phyloP scores from a whole-genome alignment of 2,797 vertebrate genomes.

The Pseudochirops corinnae region DNA sequence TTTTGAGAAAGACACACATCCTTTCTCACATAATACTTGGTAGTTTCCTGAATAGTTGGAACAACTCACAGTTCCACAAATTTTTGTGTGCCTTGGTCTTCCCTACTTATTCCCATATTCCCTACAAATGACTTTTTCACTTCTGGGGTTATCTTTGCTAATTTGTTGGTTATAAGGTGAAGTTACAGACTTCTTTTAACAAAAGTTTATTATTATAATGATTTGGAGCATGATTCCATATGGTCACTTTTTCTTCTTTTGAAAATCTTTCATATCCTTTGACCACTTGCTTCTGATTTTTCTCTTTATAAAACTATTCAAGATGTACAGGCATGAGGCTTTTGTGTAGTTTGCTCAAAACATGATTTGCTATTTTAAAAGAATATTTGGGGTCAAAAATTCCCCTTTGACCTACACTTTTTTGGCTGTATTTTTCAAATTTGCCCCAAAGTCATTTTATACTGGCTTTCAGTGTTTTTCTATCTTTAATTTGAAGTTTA shows the following conservation, averaged over 20 bases:
- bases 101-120: neutral
- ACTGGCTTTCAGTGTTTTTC: constrained; percentile 36
- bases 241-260: neutral
- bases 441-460: constrained; percentile 43
- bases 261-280: neutral
- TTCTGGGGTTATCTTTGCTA: neutral
- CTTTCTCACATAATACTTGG: neutral
- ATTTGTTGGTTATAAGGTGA: neutral
- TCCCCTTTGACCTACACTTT: neutral
- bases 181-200: neutral
- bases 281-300: neutral
- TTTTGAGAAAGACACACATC: too few relatives aligned
- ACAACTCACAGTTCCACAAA: neutral
- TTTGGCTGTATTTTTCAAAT: neutral
- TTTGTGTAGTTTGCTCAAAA: neutral
- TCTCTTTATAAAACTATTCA: neutral
- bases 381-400: neutral
- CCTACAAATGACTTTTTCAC: neutral
- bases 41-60: too few relatives aligned
- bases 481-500: constrained; percentile 43
- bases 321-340: neutral
- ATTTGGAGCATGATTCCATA: neutral
- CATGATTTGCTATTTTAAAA: neutral
- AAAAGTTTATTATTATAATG: neutral
- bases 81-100: neutral